phyloP scores from a whole-genome alignment of 2,888 invertebrate species.

The Polymixis flavicincta region DNA sequence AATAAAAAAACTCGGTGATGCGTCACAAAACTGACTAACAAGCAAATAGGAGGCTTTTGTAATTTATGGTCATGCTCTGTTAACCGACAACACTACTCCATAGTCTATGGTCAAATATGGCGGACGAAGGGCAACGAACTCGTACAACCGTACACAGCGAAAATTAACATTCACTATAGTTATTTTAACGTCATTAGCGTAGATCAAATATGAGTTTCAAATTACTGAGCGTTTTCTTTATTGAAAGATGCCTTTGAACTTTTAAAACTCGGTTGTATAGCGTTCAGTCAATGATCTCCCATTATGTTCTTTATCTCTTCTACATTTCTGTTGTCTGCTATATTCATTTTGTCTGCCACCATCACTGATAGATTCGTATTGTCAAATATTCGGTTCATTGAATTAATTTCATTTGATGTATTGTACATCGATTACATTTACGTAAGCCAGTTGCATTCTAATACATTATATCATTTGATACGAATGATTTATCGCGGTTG shows the following conservation, averaged over 20 bases:
- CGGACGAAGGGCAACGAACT: constrained; percentile 79
- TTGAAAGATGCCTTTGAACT: constrained; percentile 35
- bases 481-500: constrained; percentile 66
- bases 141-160: constrained; percentile 74
- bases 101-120: constrained; percentile 83
- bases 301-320: constrained; percentile 35
- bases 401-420: constrained; percentile 54
- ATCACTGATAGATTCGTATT: constrained; percentile 37
- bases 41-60: constrained; percentile 79
- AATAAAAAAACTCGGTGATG: constrained; percentile 77
- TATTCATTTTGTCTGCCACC: constrained; percentile 22
- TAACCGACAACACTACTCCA: constrained; percentile 75
- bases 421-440: constrained; percentile 63
- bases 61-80: constrained; percentile 84
- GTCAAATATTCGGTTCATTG: constrained; percentile 47
- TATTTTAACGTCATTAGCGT: constrained; percentile 75
- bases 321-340: constrained; percentile 13
- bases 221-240: constrained; percentile 53
- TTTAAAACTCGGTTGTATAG: constrained; percentile 21
- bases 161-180: constrained; percentile 80
- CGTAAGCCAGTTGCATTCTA: constrained; percentile 70
- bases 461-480: constrained; percentile 73
- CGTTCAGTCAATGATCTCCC: constrained; percentile 25
- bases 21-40: constrained; percentile 76
- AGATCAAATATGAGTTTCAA: constrained; percentile 61